Percentiles rank a stretch among this genome's conserved stretches.
phyloP scores from a whole-genome alignment of 2,888 invertebrate species.

The Caradrina kadenii region DNA sequence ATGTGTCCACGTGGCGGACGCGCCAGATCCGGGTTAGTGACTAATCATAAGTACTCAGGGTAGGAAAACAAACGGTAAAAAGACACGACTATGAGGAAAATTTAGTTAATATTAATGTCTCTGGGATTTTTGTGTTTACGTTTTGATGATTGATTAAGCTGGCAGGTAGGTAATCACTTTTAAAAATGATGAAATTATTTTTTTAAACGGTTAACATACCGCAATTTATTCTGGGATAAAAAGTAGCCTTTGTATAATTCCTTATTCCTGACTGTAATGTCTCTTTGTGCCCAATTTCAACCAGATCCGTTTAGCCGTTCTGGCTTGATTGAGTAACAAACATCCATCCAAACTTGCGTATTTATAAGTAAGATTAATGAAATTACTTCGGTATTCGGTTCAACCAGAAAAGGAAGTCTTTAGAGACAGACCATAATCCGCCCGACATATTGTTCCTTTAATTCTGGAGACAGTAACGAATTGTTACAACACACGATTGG shows the following conservation, averaged over 20 bases:
- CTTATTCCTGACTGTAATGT: too few relatives aligned
- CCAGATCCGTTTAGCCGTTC: too few relatives aligned
- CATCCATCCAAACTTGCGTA: too few relatives aligned
- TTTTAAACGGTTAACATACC: too few relatives aligned
- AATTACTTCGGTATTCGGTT: neutral
- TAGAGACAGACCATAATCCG: conserved; percentile 1
- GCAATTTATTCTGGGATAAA: too few relatives aligned
- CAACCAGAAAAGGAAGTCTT: conserved; percentile 1
- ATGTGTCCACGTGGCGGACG: conserved; percentile 86
- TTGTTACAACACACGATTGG: conserved; percentile 24
- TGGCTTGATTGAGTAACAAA: too few relatives aligned
- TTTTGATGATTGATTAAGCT: neutral
- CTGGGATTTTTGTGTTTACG: neutral
- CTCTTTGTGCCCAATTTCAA: too few relatives aligned
- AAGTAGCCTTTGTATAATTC: too few relatives aligned
- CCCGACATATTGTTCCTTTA: neutral
- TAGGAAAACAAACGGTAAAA: neutral
- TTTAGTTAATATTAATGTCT: neutral
- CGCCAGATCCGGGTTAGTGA: conserved; percentile 78
- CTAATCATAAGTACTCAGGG: neutral
- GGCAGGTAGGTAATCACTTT: too few relatives aligned
- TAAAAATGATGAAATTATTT: too few relatives aligned
- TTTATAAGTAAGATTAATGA: neutral
- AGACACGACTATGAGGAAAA: neutral
- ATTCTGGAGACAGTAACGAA: conserved; percentile 12